Percentiles rank a stretch among this genome's conserved stretches.
Conservation (phyloP, 2,797 vertebrate species). For the Picus viridis region DNA sequence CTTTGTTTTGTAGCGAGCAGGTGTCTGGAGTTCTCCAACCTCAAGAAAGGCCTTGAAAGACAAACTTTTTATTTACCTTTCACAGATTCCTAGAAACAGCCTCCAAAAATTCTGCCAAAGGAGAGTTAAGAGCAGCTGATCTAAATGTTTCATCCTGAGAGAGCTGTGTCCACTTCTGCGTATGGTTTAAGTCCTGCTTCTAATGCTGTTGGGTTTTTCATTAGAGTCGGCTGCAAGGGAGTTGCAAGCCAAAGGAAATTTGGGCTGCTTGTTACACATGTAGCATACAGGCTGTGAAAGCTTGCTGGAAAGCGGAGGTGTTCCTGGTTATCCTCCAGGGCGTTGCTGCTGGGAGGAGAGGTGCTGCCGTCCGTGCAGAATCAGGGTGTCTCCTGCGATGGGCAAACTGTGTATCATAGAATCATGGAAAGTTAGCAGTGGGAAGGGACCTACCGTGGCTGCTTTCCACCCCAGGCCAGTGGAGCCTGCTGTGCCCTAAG, state of each 20-base stretch:
- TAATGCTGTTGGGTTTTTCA: not conserved
- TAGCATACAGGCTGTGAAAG: not conserved
- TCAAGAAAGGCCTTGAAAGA: not conserved
- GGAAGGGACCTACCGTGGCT: not conserved
- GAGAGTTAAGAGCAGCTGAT: not conserved
- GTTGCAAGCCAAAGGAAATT: slow-evolving; percentile 47
- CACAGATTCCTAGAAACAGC: not conserved
- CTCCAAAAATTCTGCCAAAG: not conserved
- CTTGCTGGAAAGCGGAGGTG: slow-evolving; percentile 15
- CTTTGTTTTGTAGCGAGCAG: slow-evolving; percentile 31
- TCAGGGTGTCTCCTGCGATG: not conserved
- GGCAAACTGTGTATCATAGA: not conserved
- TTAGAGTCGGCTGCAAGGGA: slow-evolving; percentile 18
- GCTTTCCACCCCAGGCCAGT: not conserved
- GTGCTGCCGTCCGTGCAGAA: not conserved
- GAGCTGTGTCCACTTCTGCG: not conserved
- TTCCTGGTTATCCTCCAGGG: slow-evolving; percentile 10
- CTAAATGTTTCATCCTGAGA: not conserved
- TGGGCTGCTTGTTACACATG: not conserved
- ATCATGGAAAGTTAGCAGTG: no score
- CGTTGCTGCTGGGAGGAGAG: slow-evolving; percentile 20
- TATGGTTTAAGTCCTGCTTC: slow-evolving; percentile 6
- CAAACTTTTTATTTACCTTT: slow-evolving; percentile 24
- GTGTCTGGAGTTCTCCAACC: slow-evolving; percentile 12
- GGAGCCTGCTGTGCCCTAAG: not conserved